Base-by-base conservation (phyloP, 2,888 invertebrate species). In the Scaptomyza caliginosa region DNA sequence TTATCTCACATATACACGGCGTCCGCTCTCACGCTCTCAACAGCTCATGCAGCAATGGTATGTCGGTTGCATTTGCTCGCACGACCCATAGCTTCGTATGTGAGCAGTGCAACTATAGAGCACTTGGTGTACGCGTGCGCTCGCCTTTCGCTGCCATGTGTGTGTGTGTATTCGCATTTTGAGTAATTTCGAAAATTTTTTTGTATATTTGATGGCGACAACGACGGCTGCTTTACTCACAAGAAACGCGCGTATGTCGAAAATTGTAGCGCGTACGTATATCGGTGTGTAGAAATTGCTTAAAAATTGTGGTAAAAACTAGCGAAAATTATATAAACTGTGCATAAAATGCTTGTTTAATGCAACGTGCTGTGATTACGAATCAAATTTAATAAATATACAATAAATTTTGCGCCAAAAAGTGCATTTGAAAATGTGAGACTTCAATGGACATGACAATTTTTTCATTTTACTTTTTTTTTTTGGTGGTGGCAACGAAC, bases 191-290 rank as follows among this genome's bases (percentile, higher is more conserved):
- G 89, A 89, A 89, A 80, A 84, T 77, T 8, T 81, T 90, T 88
- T 90, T 90, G 89, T 90, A 89, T 88, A 90, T 90, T 90, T 90
- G 90, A 82, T 82, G 81, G 85, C 83, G 82, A 82, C 81, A 66
- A 63, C 81, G 85, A 77, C 88, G 90, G 82, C 87, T 88, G 89
- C 86, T 80, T 76, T 81, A 80, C 81, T 84, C 88, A 79, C 76
- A 89, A 87, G 86, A 89, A 90, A 90, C 90, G 90, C 90, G 91
- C 91, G 90, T 90, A 90, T 90, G 78, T 86, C 88, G 87, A 82
- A 87, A 77, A 77, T 83, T 71, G 84, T 80, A 83, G 77, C 84
- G 81, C 87, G 88, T 90, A 87, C 82, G 79, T 88, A 80, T 71
- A 80, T 80, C 78, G 78, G 85, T 81, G 80, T 79, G 87, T 78